Conservation (phyloP, 2,113 vertebrate species). For the Glaucidium brasilianum region DNA sequence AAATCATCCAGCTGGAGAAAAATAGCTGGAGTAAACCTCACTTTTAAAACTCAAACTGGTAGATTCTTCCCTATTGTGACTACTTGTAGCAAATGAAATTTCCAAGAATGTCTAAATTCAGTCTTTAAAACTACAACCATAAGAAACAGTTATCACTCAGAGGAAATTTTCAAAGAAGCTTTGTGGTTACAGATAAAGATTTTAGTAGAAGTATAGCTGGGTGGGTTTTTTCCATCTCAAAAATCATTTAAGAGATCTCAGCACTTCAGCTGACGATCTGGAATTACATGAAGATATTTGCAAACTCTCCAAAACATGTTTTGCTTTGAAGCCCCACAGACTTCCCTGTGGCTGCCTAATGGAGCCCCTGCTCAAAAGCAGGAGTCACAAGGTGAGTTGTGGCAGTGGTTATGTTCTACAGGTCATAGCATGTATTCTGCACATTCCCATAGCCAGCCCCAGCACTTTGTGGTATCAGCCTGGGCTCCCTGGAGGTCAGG, state of each 20-base stretch:
- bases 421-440: not conserved
- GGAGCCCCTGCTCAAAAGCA: not conserved
- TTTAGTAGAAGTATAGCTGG: not conserved
- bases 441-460: not conserved
- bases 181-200: not conserved
- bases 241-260: not conserved
- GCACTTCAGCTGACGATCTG: not conserved
- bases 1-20: not conserved
- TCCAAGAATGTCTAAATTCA: not conserved
- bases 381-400: not conserved
- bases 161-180: not conserved
- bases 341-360: not conserved
- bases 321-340: not conserved
- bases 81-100: not conserved
- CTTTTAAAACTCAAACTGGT: not conserved
- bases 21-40: not conserved
- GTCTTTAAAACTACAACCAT: not conserved
- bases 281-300: not conserved
- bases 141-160: not conserved
- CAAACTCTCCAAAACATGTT: not conserved
- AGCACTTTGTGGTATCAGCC: not conserved
- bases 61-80: not conserved
- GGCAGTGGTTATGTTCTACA: not conserved
- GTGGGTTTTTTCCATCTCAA: not conserved
- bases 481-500: not conserved